Evolutionary conservation across 2,113 vertebrate species (phyloP), one percentile per base, ranked within the genome.

Genomic region (Eulacestoma nigropectus): DNA sequence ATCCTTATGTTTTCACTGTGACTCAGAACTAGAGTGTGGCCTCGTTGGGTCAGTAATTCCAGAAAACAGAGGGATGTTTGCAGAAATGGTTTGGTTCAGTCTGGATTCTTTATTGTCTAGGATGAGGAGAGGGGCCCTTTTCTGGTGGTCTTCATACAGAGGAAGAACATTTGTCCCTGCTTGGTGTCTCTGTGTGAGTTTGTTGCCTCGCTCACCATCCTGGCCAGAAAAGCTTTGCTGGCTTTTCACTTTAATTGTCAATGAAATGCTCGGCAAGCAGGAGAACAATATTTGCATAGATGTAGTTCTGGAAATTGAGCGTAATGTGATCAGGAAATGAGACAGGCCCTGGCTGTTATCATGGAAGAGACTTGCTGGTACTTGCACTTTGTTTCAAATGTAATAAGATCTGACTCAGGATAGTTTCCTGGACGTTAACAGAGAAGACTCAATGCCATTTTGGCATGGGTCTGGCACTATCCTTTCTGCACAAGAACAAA

Each of bases 241-340:
- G 32, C 83, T 90, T 84, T 91, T 68, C 39, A 37, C 18, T 89
- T 84, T 86, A 95, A 93, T 89, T 92, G 68, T 93, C 94, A 96
- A 94, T 96, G 60, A 95, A 95, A 64, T 75, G 83, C 86, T 93
- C 65, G 7, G 59, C 78, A 91, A 92, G 89, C 83, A 86, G 87
- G 91, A 90, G 89, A 93, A 90, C 32, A 95, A 29, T 86, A 95
- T 96, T 97, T 97, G 87, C 82, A 89, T 96, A 94, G 93, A 93
- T 81, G 55, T 89, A 78, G 67, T 87, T 93, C 87, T 93, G 84
- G 62, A 96, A 97, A 94, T 69, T 69, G 81, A 89, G 77, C 3
- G 57, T 94, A 94, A 94, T 92, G 65, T 82, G 88, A 95, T 91
- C 92, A 95, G 95, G 96, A 94, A 97, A 96, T 65, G 89, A 76